phyloP scores from a whole-genome alignment of 2,113 vertebrate species.

The Larimichthys polyactis region DNA sequence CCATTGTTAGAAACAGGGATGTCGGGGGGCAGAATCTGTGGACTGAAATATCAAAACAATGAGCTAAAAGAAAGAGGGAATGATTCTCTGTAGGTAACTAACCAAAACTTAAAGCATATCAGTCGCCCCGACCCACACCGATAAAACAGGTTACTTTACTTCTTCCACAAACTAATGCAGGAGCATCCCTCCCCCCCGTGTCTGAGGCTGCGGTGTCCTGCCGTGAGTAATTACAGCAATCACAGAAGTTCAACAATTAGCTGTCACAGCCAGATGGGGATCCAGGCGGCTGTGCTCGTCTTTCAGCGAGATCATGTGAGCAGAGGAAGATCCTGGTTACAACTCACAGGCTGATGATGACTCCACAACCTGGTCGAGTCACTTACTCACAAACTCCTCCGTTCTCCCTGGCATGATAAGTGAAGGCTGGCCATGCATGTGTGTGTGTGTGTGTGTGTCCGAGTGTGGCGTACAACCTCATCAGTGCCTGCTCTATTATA shows the following conservation, averaged over 20 bases:
- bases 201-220: conserved; percentile 38
- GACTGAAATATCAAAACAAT: neutral
- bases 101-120: no score
- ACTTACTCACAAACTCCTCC: conserved; percentile 40
- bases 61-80: neutral
- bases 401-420: conserved; percentile 54
- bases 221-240: conserved; percentile 82
- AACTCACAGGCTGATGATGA: conserved; percentile 56
- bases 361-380: conserved; percentile 56
- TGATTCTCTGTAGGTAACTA: neutral
- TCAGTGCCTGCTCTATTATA: conserved; percentile 63
- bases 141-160: conserved; percentile 29
- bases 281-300: conserved; percentile 61
- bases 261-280: conserved; percentile 80
- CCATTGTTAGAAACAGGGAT: neutral
- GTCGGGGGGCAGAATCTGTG: neutral
- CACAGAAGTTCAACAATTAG: conserved; percentile 83
- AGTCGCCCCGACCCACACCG: neutral
- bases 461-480: conserved; percentile 35
- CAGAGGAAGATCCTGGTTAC: conserved; percentile 63
- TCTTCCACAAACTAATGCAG: conserved; percentile 42
- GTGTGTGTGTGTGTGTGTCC: conserved; percentile 10
- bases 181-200: conserved; percentile 10
- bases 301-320: conserved; percentile 75
- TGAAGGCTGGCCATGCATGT: conserved; percentile 46